Evolutionary conservation across 2,797 vertebrate genomes (phyloP).

Genomic region (Trachops cirrhosus): DNA sequence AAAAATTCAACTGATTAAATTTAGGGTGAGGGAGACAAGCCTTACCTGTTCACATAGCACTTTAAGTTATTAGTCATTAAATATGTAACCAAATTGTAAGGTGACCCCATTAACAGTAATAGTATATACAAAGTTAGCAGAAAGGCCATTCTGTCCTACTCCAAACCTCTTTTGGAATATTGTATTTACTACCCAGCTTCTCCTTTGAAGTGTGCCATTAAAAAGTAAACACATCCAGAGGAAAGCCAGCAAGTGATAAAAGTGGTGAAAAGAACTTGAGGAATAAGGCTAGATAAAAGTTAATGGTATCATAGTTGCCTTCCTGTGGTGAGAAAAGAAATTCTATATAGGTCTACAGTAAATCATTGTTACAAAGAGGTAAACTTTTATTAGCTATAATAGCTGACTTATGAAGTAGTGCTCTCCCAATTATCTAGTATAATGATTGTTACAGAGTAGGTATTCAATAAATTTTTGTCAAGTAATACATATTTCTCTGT

Average conservation of each 20-base stretch:
- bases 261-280: not conserved
- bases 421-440: not conserved
- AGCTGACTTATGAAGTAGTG: slow-evolving; percentile 21
- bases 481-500: not conserved
- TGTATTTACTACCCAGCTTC: not conserved
- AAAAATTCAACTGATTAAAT: slow-evolving; percentile 7
- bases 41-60: not conserved
- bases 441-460: not conserved
- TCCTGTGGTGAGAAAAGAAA: not conserved
- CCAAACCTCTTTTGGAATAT: slow-evolving; percentile 13
- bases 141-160: not conserved
- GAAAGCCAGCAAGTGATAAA: not conserved
- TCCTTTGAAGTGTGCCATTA: not conserved
- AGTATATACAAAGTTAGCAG: not conserved
- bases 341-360: not conserved
- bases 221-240: not conserved
- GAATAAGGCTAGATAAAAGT: not conserved
- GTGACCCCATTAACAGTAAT: not conserved
- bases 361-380: not conserved
- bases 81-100: not conserved
- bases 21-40: not conserved
- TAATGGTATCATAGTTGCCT: not conserved
- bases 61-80: not conserved
- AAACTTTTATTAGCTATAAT: slow-evolving; percentile 3
- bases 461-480: not conserved